Conservation (phyloP, 2,888 invertebrate genomes). For the Andrena dorsata region DNA sequence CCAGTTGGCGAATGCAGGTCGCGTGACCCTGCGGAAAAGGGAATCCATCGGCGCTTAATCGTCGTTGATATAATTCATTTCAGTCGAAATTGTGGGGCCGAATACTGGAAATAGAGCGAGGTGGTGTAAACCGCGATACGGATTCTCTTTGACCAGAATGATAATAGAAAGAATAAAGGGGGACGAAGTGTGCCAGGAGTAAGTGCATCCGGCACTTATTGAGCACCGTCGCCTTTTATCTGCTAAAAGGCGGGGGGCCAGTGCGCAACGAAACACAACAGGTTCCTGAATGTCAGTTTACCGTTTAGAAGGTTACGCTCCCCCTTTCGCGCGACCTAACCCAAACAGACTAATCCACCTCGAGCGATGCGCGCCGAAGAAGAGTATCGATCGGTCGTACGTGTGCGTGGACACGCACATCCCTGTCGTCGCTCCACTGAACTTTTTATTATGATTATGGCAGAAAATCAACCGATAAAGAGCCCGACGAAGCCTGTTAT, state of each 20-base stretch:
- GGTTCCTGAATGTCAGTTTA: constrained; percentile 53
- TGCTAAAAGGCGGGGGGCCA: constrained; percentile 3
- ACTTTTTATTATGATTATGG: constrained; percentile 33
- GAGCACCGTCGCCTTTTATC: background rate
- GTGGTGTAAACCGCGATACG: background rate
- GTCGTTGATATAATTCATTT: constrained; percentile 50
- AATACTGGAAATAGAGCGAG: constrained; percentile 27
- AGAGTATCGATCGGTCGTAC: constrained; percentile 64
- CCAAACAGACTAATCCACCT: constrained; percentile 51
- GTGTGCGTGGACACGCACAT: constrained; percentile 44
- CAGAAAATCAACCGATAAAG: constrained; percentile 25
- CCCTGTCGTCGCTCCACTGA: constrained; percentile 1
- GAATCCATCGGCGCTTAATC: constrained; percentile 41
- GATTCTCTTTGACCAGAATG: background rate
- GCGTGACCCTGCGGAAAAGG: constrained; percentile 28
- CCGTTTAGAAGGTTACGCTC: constrained; percentile 41
- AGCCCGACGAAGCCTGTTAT: constrained; percentile 16
- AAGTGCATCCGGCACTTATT: constrained; percentile 11
- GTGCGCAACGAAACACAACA: constrained; percentile 9
- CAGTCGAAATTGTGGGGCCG: constrained; percentile 38
- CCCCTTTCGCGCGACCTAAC: constrained; percentile 42
- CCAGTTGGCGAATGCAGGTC: constrained; percentile 21
- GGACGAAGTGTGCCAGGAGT: background rate
- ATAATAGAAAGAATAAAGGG: background rate
- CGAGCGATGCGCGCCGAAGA: constrained; percentile 42